A percentile compares a stretch with the other conserved stretches of the same genome.
phyloP scores from a whole-genome alignment of 1,140 invertebrate genomes.

The Halesus radiatus region DNA sequence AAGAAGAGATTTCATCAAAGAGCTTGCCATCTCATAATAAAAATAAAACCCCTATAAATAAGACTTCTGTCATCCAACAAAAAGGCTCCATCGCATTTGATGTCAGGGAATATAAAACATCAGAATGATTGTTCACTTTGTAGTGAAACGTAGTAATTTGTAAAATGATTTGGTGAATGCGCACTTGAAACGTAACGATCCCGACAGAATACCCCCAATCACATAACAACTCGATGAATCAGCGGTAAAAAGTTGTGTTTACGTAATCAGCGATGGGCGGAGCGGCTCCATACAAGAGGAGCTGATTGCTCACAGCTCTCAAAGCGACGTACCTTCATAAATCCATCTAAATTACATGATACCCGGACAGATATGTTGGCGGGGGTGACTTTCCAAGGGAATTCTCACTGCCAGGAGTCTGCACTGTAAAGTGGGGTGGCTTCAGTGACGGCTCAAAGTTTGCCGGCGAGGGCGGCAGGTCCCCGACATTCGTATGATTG shows the following conservation, averaged over 20 bases:
- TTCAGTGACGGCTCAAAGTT: neutral
- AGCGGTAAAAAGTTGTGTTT: conserved; percentile 50
- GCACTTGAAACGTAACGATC: conserved; percentile 17
- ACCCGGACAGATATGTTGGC: conserved; percentile 20
- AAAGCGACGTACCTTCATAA: conserved; percentile 50
- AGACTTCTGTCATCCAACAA: too few species aligned
- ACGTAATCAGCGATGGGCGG: conserved; percentile 47
- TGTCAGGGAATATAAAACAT: neutral
- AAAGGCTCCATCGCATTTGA: too few species aligned
- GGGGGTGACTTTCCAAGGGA: conserved; percentile 4
- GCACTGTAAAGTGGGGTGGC: neutral
- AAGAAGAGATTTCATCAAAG: too few species aligned
- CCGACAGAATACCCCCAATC: conserved; percentile 31
- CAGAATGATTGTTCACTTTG: conserved; percentile 1
- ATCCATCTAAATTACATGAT: conserved; percentile 55
- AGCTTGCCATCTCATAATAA: too few species aligned
- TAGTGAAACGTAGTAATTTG: neutral
- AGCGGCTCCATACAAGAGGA: conserved; percentile 45
- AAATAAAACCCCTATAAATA: too few species aligned
- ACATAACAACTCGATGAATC: conserved; percentile 37
- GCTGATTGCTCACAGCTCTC: conserved; percentile 48
- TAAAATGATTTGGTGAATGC: conserved; percentile 4
- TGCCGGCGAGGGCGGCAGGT: neutral
- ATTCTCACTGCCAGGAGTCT: neutral
- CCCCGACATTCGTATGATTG: neutral